Evolutionary conservation across 2,797 vertebrate species (phyloP), one percentile per base, ranked within the genome.

Genomic region (Petrocephalus sullivani): DNA sequence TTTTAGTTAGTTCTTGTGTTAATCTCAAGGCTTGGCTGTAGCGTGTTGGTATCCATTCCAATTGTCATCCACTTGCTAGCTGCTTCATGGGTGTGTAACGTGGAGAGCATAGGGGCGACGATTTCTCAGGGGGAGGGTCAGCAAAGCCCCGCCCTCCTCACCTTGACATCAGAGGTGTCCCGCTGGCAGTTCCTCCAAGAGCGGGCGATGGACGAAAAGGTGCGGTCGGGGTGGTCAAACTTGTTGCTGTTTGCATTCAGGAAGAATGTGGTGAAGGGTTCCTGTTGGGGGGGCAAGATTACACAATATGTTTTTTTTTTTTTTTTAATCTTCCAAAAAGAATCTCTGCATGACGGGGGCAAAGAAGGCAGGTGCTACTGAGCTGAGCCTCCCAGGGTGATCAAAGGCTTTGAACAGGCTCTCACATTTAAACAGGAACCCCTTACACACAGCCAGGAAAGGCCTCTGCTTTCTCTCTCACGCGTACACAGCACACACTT

Each of bases 101-200:
- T 12, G 71, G 37, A 78, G 33, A 12, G 16, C 14, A 75, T 12
- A 21, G 16, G 67, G 37, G 3, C 1, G 4, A n/a, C 10, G 71
- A 89, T 87, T 90, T 49, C 86, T 88, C 75, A 2, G 89, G 88
- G 78, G 19, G 78, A 2, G 3, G 7, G 3, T 85, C 83, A 37
- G 83, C 28, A 37, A 58, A 14, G 46, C 2, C 54, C 6, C 14
- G 4, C 84, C 56, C 21, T 10, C 23, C 16, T 91, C 93, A 99
- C 98, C 97, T 98, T 99, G 82, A 99, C 98, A 89, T 99, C 98
- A 53, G 98, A 98, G 5, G 98, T 99, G 93, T 99, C 98, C 92
- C 98, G 96, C 94, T 99, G 98, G 92, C 98, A 98, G 91, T 97
- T 99, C 93, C 98, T 97, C 98, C 98, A 99, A 10, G 98, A 97